Conservation (phyloP, 2,113 vertebrate genomes). For the Colaptes auratus region DNA sequence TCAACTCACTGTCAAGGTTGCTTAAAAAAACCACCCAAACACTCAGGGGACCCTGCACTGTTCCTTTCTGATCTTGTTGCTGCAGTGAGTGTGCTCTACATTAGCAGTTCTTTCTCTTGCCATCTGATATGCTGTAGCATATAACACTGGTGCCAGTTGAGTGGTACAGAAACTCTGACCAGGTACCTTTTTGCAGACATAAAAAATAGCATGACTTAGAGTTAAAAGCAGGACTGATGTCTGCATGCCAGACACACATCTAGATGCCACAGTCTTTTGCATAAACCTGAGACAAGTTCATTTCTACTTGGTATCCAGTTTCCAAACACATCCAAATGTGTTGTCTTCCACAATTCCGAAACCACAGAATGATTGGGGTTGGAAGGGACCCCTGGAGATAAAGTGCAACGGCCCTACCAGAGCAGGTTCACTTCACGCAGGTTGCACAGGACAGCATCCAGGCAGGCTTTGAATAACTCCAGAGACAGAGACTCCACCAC, state of each 20-base stretch:
- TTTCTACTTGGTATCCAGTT: neutral
- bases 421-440: too few species aligned
- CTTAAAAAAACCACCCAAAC: neutral
- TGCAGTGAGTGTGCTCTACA: rapidly evolving
- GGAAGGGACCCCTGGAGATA: too few species aligned
- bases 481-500: too few species aligned
- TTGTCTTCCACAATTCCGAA: neutral
- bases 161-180: neutral
- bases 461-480: too few species aligned
- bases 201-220: neutral
- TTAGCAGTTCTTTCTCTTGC: neutral
- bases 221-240: neutral
- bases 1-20: neutral
- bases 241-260: neutral
- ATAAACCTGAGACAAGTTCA: neutral
- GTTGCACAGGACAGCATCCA: too few species aligned
- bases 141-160: neutral
- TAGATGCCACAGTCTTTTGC: neutral
- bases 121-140: neutral
- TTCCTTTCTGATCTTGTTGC: neutral
- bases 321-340: neutral
- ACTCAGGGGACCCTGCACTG: neutral
- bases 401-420: too few species aligned
- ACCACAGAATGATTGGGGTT: too few species aligned
- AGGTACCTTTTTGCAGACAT: neutral